Evolutionary conservation across 1,140 invertebrate species (phyloP).

Genomic region (Calliphora vicina): DNA sequence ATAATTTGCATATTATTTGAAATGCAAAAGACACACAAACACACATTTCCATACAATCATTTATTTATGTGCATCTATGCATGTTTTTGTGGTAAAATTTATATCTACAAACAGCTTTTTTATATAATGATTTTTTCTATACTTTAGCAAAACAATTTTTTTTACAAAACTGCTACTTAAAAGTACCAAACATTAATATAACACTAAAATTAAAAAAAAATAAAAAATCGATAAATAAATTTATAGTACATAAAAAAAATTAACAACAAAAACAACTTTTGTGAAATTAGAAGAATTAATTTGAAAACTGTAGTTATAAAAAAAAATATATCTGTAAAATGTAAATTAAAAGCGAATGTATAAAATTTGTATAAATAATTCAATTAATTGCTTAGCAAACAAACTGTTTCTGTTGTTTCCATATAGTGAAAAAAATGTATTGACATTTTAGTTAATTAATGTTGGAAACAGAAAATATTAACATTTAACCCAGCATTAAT

Average conservation of each 20-base stretch:
- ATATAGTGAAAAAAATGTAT: not conserved
- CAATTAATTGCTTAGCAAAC: constrained; percentile 9
- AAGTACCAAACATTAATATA: not conserved
- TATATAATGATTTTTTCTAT: not conserved
- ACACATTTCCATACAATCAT: too few relatives aligned
- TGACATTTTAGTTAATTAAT: not conserved
- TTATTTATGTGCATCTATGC: not conserved
- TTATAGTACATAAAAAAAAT: not conserved
- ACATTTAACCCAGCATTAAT: not conserved
- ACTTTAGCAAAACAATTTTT: not conserved
- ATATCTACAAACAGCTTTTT: not conserved
- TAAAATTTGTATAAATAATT: constrained; percentile 1
- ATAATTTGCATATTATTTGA: constrained; percentile 14
- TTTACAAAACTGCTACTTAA: not conserved
- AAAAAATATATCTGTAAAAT: not conserved
- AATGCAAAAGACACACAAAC: not conserved
- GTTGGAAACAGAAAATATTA: not conserved
- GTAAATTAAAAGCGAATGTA: not conserved
- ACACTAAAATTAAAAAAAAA: not conserved
- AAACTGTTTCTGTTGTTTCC: not conserved
- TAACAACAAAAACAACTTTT: too few relatives aligned
- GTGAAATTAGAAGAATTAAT: not conserved
- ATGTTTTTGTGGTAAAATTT: not conserved
- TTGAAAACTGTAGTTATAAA: not conserved
- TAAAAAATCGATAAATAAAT: not conserved